phyloP scores from a whole-genome alignment of 2,113 vertebrate genomes.

The Oryzias melastigma region DNA sequence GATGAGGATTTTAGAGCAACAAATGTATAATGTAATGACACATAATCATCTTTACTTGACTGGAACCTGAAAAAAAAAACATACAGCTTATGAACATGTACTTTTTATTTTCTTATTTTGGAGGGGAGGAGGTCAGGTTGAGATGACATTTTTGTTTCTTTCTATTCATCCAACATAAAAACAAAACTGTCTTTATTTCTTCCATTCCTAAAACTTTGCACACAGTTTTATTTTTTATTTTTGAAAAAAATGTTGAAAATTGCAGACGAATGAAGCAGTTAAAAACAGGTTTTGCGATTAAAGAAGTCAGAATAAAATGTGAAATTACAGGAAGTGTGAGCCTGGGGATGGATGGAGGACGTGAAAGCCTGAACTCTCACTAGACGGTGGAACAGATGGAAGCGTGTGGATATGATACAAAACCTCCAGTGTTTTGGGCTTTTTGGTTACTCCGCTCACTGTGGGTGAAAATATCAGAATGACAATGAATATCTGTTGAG shows the following conservation, averaged over 20 bases:
- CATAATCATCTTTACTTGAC: no score
- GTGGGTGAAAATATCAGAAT: neutral
- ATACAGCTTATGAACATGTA: no score
- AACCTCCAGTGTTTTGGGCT: conserved; percentile 1
- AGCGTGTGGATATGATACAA: conserved; percentile 11
- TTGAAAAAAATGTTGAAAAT: conserved; percentile 14
- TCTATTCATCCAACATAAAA: no score
- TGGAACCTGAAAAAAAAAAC: no score
- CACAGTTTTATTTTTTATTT: conserved; percentile 4
- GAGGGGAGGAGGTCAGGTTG: no score
- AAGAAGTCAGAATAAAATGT: conserved; percentile 38
- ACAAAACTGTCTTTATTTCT: no score
- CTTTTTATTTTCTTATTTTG: no score
- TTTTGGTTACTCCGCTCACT: neutral
- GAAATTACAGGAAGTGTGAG: conserved; percentile 13
- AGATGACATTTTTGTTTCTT: no score
- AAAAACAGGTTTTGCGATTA: conserved; percentile 37
- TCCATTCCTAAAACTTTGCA: no score
- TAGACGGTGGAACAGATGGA: conserved; percentile 8
- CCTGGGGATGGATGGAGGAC: conserved; percentile 12
- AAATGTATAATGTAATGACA: no score
- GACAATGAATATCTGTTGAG: conserved; percentile 25
- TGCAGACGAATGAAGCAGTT: conserved; percentile 9
- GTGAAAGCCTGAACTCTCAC: conserved; percentile 19
- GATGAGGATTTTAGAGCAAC: no score